phyloP scores from a whole-genome alignment of 2,888 invertebrate genomes.

The Melanchra persicariae region DNA sequence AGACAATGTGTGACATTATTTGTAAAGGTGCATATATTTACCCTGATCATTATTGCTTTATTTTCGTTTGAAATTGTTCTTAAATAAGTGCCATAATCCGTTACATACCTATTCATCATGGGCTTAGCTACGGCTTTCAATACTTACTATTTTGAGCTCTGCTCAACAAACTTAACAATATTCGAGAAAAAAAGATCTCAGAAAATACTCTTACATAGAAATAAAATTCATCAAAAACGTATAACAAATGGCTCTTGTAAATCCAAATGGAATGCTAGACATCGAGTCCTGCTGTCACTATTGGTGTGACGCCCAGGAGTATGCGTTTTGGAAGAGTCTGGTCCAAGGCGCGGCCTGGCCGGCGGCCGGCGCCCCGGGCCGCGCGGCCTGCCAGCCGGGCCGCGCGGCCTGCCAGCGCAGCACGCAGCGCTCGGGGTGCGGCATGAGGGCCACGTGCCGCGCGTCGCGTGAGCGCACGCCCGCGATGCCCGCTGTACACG shows the following conservation, averaged over 20 bases:
- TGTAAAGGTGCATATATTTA: background rate
- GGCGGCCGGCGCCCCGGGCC: conserved; percentile 88
- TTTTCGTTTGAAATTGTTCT: background rate
- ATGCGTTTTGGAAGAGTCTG: conserved; percentile 97
- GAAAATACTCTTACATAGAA: conserved; percentile 24
- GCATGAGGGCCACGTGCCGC: conserved; percentile 99
- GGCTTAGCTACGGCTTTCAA: background rate
- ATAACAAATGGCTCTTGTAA: conserved; percentile 6
- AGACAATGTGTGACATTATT: conserved; percentile 23
- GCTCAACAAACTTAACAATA: conserved; percentile 36
- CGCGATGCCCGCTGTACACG: conserved; percentile 94
- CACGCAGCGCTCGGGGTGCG: conserved; percentile 98
- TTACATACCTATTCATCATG: background rate
- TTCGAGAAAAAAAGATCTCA: conserved; percentile 36
- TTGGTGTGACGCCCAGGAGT: conserved; percentile 91
- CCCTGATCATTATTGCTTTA: background rate
- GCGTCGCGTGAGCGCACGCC: conserved; percentile 97
- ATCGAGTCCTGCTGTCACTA: conserved; percentile 37
- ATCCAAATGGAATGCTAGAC: conserved; percentile 13
- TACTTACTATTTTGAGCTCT: conserved; percentile 13
- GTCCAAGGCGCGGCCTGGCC: conserved; percentile 96
- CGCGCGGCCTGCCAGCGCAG: conserved; percentile 96
- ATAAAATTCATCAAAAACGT: background rate
- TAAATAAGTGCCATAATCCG: background rate
- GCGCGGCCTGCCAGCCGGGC: background rate